These are phyloP conservation scores for Cephus runcator DNA, from an alignment of 2,888 invertebrate species.

Conservation along the genomic window DNA sequence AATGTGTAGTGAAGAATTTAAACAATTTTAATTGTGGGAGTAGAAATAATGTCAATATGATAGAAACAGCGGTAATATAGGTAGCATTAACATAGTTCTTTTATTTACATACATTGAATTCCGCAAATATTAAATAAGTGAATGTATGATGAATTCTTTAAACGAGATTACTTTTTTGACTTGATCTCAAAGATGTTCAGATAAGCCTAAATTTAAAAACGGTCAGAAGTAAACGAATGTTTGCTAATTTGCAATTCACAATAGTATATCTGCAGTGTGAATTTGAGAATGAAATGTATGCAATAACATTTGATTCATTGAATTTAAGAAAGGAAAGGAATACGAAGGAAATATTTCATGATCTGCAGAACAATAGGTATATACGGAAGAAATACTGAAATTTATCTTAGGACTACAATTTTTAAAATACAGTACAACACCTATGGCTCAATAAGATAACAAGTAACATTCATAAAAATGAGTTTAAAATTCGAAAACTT, in stretches of 20 bases:
- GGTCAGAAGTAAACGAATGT: neutral
- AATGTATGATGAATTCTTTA: neutral
- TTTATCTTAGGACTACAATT: neutral
- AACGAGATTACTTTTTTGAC: neutral
- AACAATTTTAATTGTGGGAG: neutral
- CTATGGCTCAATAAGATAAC: conserved; percentile 50
- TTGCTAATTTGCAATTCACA: neutral
- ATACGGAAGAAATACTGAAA: neutral
- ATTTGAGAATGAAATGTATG: neutral
- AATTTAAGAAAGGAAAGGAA: neutral
- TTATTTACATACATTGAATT: neutral
- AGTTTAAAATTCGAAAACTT: conserved; percentile 63
- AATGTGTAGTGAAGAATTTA: neutral
- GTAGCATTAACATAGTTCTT: neutral
- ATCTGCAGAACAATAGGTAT: neutral
- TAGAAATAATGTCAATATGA: conserved; percentile 1
- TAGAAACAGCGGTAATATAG: neutral
- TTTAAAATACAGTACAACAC: conserved; percentile 38
- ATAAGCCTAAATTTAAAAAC: neutral
- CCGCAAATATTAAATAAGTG: neutral
- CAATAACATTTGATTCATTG: neutral
- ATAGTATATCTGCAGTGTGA: neutral
- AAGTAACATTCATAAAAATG: conserved; percentile 56
- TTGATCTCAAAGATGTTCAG: neutral
- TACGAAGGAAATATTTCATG: neutral